These are phyloP conservation scores for Manacus vitellinus DNA, from an alignment of 2,113 vertebrate species.

Conservation along the genomic window DNA sequence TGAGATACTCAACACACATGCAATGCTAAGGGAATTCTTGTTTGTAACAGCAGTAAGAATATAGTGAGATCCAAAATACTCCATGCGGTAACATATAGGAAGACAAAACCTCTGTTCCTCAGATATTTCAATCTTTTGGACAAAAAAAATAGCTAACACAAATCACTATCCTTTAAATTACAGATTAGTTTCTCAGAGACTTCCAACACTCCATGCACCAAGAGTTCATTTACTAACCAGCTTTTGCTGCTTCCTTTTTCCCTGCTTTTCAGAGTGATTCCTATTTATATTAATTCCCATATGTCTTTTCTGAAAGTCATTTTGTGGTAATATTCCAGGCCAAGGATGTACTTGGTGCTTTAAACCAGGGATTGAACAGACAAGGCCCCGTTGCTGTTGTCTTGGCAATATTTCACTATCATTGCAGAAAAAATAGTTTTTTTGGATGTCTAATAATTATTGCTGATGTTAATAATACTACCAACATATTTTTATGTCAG, in stretches of 20 bases:
- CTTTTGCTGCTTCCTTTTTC: neutral
- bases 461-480: neutral
- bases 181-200: neutral
- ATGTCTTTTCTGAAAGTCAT: neutral
- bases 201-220: neutral
- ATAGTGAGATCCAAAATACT: neutral
- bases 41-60: neutral
- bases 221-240: neutral
- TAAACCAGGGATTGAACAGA: neutral
- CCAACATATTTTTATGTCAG: neutral
- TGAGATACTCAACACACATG: neutral
- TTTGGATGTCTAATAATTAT: neutral
- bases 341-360: neutral
- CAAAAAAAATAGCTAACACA: neutral
- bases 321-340: neutral
- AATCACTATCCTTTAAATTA: neutral
- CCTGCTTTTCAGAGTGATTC: neutral
- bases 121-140: neutral
- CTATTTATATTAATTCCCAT: neutral
- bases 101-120: neutral
- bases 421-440: neutral
- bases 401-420: neutral
- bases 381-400: neutral
- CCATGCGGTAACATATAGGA: neutral
- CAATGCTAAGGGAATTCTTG: neutral